A percentile compares a stretch with the other conserved stretches of the same genome.
phyloP scores from a whole-genome alignment of 2,888 invertebrate species.

The Drosophila demipolita region DNA sequence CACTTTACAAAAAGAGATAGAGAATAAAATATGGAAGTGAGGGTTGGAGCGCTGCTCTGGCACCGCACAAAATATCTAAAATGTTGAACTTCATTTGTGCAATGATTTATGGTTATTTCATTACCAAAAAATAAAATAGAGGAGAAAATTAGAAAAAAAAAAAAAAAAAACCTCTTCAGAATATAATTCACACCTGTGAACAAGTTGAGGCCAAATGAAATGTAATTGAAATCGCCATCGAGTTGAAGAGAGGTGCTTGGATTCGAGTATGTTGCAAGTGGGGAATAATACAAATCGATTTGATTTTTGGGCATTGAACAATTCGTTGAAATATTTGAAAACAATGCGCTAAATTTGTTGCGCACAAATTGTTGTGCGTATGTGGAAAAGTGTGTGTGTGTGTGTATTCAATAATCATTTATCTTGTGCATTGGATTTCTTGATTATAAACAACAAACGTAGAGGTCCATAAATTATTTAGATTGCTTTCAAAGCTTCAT shows the following conservation, averaged over 20 bases:
- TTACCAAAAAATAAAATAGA: conserved; percentile 44
- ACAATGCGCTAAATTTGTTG: conserved; percentile 76
- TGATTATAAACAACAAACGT: conserved; percentile 62
- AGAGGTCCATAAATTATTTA: conserved; percentile 58
- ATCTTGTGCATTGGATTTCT: conserved; percentile 64
- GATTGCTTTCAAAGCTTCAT: conserved; percentile 50
- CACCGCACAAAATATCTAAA: conserved; percentile 22
- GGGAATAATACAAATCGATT: conserved; percentile 64
- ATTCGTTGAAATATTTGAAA: conserved; percentile 61
- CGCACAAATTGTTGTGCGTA: conserved; percentile 59
- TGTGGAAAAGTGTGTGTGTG: not conserved
- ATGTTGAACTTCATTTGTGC: conserved; percentile 71
- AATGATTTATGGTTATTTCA: conserved; percentile 76
- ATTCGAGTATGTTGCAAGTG: conserved; percentile 38
- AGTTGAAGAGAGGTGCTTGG: conserved; percentile 4
- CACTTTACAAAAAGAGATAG: conserved; percentile 73
- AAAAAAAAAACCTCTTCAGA: conserved; percentile 27
- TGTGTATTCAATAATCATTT: conserved; percentile 73
- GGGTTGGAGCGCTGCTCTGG: conserved; percentile 26
- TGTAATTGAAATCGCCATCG: conserved; percentile 64
- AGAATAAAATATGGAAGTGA: conserved; percentile 43
- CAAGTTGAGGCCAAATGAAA: conserved; percentile 60
- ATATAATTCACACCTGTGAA: conserved; percentile 75
- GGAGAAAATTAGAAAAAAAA: conserved; percentile 1
- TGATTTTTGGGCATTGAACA: conserved; percentile 49